Percentiles rank a stretch among this genome's conserved stretches.
These are phyloP conservation scores for Tachysurus vachellii DNA, from an alignment of 2,113 vertebrate genomes.

Conservation along the genomic window DNA sequence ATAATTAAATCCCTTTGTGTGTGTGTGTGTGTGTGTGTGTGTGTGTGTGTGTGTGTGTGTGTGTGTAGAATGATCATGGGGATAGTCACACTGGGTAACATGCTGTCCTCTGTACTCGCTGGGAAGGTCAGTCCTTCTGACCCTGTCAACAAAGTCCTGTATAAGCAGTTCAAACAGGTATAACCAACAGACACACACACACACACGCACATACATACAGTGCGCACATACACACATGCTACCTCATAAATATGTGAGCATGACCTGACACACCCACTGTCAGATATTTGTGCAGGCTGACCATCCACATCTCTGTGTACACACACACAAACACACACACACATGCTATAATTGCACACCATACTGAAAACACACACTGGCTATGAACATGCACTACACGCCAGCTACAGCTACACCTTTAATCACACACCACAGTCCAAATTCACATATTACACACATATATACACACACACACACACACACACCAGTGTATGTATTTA, in stretches of 20 bases:
- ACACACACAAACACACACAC: background rate
- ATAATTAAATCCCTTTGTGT: background rate
- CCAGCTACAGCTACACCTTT: too few species aligned
- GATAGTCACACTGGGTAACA: constrained; percentile 85
- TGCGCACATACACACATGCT: background rate
- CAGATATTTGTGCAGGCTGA: background rate
- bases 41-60: constrained; percentile 26
- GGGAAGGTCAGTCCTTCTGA: constrained; percentile 80
- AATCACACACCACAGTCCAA: too few species aligned
- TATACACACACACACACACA: background rate
- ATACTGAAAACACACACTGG: background rate
- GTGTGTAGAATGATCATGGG: constrained; percentile 75
- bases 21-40: background rate
- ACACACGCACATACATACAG: background rate
- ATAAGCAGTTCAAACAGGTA: constrained; percentile 85
- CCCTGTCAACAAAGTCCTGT: constrained; percentile 78
- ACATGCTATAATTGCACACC: background rate
- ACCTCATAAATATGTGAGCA: background rate
- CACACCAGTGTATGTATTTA: background rate
- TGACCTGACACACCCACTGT: background rate
- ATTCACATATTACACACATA: background rate
- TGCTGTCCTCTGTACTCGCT: constrained; percentile 81
- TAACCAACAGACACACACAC: background rate
- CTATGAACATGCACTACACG: background rate
- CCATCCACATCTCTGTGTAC: background rate